These are phyloP conservation scores for Lasioglossum albipes DNA, from an alignment of 1,140 invertebrate genomes.

Conservation along the genomic window DNA sequence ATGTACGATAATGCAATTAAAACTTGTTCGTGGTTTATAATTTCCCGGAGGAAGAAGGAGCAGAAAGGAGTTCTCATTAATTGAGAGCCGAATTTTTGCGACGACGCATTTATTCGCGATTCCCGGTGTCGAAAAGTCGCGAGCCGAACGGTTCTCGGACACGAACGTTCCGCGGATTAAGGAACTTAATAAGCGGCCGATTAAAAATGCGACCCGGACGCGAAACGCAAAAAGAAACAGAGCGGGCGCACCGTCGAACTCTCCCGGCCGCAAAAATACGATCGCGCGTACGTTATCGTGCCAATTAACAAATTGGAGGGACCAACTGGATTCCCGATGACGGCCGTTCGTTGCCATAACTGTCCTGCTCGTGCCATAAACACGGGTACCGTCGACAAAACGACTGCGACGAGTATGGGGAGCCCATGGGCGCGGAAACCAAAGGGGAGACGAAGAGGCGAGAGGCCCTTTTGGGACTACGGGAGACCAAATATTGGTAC, in stretches of 20 bases:
- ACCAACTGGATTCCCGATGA: constrained; percentile 59
- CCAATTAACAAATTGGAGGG: constrained; percentile 75
- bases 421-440: background rate
- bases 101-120: too few species aligned
- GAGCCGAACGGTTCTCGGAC: too few species aligned
- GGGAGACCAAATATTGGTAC: background rate
- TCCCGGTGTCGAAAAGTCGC: too few species aligned
- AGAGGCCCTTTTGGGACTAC: background rate
- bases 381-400: constrained; percentile 37
- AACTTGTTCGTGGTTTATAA: too few species aligned
- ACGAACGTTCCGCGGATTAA: constrained; percentile 28
- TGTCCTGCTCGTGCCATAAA: constrained; percentile 68
- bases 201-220: constrained; percentile 26
- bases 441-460: background rate
- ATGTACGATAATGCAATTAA: too few species aligned
- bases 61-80: too few species aligned
- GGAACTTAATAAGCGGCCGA: constrained; percentile 45
- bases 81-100: too few species aligned
- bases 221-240: constrained; percentile 11
- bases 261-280: constrained; percentile 20
- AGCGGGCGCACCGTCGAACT: background rate
- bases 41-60: too few species aligned
- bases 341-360: constrained; percentile 70
- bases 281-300: constrained; percentile 67
- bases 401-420: background rate